Percentiles rank a stretch among this genome's conserved stretches.
phyloP scores from a whole-genome alignment of 2,113 vertebrate genomes.

The Romanogobio albipinnatus region DNA sequence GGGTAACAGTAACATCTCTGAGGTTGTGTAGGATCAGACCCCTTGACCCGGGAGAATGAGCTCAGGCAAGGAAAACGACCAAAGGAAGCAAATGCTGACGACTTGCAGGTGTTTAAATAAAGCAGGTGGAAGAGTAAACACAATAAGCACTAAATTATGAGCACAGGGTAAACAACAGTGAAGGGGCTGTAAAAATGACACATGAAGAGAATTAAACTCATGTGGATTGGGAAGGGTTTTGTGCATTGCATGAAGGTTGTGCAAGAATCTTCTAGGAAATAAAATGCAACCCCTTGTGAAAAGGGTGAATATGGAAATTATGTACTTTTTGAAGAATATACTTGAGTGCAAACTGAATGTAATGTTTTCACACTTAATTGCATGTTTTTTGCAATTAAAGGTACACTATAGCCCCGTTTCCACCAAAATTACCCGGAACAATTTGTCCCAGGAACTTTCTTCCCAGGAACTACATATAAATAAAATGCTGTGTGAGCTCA shows the following conservation, averaged over 20 bases:
- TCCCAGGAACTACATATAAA: too few relatives aligned
- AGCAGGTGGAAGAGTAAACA: conserved; percentile 14
- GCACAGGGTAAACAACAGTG: background rate
- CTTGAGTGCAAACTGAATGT: background rate
- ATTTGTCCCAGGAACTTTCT: too few relatives aligned
- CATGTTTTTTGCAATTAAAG: background rate
- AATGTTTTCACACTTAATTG: background rate
- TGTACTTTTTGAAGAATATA: too few relatives aligned
- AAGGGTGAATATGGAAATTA: too few relatives aligned
- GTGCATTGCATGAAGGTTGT: background rate
- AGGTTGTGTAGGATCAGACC: conserved; percentile 24
- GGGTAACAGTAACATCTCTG: conserved; percentile 19
- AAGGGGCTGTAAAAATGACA: background rate
- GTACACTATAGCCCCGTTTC: too few relatives aligned
- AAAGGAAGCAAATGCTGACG: conserved; percentile 3
- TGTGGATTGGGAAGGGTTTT: background rate
- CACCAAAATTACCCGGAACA: too few relatives aligned
- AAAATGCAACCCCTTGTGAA: background rate
- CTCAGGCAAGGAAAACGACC: conserved; percentile 30
- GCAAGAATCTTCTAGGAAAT: background rate
- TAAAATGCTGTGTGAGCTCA: too few relatives aligned
- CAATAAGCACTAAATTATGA: background rate
- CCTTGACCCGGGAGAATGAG: conserved; percentile 37
- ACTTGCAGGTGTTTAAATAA: conserved; percentile 26
- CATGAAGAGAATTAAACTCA: background rate